Evolutionary conservation across 1,140 invertebrate genomes (phyloP), one percentile per base, ranked within the genome.

Genomic region (Drosophila nasuta): DNA sequence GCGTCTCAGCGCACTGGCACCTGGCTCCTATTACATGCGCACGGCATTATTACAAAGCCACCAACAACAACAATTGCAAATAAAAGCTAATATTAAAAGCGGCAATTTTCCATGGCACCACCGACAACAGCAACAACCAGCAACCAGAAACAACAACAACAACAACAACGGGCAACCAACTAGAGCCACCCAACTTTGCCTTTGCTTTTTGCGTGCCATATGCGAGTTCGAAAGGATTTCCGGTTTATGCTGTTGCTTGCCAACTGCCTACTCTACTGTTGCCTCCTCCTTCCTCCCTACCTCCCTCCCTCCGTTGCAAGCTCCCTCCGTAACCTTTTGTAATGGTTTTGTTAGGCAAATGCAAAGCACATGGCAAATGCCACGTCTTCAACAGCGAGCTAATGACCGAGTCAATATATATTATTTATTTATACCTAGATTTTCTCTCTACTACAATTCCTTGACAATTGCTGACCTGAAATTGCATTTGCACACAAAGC

Each of bases 11-110:
- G 77, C 80, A 83, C 63, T 83, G 83, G 83, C 83, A 87, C 83
- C 83, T 87, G 83, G 83, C 85, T 87, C 85, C 83, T 83, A 87
- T 87, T 87, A 87, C 83, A 87, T 89, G 83, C 80, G 77, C 83
- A 89, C 67, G 87, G 83, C 80, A 88, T 88, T 88, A 88, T 88
- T 88, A 89, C 83, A 88, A 80, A 78, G 85, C 83, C 63, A 75
- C 58, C 65, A 58, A 71, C 59, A 72, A 35, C 75, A 74, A 66
- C 77, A 85, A 89, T 89, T 89, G 85, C 78, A 89, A 89, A 89
- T 89, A 90, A 85, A 85, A 89, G 85, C 81, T 89, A 79, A 90
- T 89, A 85, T 90, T 89, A 89, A 89, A 90, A 89, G 71, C 85
- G 85, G 81, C 85, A 89, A 89, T 89, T 89, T 89, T 89, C 86